A percentile compares a stretch with the other conserved stretches of the same genome.
Evolutionary conservation across 2,797 vertebrate species (phyloP).

Genomic region (Spinus olivaceus): DNA sequence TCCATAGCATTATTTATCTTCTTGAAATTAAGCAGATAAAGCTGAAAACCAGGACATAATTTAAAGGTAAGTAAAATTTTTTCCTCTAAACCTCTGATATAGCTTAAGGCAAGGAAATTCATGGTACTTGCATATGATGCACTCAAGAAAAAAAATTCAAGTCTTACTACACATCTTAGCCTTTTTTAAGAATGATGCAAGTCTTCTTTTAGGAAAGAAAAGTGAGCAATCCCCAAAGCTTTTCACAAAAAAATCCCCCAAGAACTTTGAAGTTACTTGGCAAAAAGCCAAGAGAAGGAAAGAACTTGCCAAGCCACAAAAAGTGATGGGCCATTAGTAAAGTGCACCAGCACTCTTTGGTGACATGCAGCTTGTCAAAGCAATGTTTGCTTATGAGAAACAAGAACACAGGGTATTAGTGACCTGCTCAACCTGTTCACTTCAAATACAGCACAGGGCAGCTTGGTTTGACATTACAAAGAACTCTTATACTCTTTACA

Average conservation of each 20-base stretch:
- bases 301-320: background rate
- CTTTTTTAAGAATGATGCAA: constrained; percentile 26
- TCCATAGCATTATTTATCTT: background rate
- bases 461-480: background rate
- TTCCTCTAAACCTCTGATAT: background rate
- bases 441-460: background rate
- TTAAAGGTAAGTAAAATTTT: background rate
- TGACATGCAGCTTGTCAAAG: background rate
- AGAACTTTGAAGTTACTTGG: background rate
- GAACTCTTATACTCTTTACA: background rate
- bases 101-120: background rate
- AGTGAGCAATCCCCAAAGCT: background rate
- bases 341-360: background rate
- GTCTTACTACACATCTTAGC: background rate
- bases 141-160: background rate
- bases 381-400: constrained; percentile 3
- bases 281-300: constrained; percentile 3
- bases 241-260: constrained; percentile 1
- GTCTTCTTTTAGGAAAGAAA: background rate
- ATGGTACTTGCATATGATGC: constrained; percentile 12
- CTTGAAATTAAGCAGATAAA: background rate
- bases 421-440: background rate
- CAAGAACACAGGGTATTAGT: background rate
- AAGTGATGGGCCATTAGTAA: background rate
- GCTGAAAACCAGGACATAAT: background rate